These are phyloP conservation scores for Tolmerus cingulatus DNA, from an alignment of 2,888 invertebrate genomes.

Conservation along the genomic window DNA sequence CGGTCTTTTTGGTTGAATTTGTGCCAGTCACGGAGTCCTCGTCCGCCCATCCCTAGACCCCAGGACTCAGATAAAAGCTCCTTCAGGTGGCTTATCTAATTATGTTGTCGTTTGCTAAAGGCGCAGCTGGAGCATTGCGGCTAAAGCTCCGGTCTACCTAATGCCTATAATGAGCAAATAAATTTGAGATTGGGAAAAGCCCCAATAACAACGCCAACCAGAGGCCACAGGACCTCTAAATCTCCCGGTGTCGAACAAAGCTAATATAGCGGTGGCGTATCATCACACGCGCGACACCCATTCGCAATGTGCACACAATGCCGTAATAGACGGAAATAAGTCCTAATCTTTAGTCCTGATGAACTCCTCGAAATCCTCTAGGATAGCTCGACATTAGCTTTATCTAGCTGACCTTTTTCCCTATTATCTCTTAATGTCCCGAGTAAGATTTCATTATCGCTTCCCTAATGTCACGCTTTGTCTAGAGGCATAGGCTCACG, in stretches of 20 bases:
- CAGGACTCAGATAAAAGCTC: background rate
- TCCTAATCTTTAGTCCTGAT: constrained; percentile 12
- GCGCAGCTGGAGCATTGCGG: background rate
- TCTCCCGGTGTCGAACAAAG: background rate
- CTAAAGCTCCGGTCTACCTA: background rate
- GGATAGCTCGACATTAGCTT: constrained; percentile 5
- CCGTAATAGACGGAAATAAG: constrained; percentile 7
- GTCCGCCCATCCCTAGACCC: background rate
- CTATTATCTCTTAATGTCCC: constrained; percentile 27
- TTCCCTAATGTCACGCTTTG: constrained; percentile 24
- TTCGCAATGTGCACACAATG: background rate
- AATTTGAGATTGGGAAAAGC: background rate
- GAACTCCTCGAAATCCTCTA: background rate
- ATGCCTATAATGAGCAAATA: background rate
- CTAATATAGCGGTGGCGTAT: background rate
- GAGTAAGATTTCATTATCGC: constrained; percentile 34
- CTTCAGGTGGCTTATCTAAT: constrained; percentile 11
- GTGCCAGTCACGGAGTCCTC: constrained; percentile 11
- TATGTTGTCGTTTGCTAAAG: background rate
- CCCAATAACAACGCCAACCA: background rate
- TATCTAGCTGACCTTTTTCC: constrained; percentile 34
- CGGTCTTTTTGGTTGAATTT: constrained; percentile 4
- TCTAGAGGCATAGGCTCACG: background rate
- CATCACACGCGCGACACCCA: background rate
- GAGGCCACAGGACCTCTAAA: background rate